Conservation (phyloP, 2,888 invertebrate genomes). For the Neoitamus cyanurus region DNA sequence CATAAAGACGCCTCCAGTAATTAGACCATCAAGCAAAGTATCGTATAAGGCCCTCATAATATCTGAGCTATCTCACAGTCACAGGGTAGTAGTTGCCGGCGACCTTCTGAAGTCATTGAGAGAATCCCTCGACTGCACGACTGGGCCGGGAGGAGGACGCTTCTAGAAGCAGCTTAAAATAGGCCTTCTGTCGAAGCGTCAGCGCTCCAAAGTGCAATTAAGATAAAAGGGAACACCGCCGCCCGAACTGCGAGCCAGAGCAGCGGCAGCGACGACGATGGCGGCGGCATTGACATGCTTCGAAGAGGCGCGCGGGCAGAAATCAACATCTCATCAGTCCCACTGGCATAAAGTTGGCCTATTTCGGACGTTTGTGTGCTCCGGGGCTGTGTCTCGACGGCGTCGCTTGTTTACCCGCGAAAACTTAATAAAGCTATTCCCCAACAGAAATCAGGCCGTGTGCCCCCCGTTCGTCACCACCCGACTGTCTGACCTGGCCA, state of each 20-base stretch:
- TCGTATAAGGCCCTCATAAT: not conserved
- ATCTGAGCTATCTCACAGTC: not conserved
- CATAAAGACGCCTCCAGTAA: not conserved
- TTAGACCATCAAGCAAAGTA: not conserved
- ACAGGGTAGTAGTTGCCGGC: not conserved
- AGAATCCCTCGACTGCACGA: not conserved
- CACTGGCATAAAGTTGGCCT: not conserved
- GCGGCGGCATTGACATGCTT: constrained; percentile 34
- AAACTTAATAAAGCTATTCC: not conserved
- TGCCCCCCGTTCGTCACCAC: not conserved
- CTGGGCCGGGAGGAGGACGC: not conserved
- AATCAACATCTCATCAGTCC: not conserved
- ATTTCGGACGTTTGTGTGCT: not conserved
- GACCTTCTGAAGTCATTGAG: not conserved
- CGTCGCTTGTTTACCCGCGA: not conserved
- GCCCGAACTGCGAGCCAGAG: not conserved
- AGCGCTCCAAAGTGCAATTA: not conserved
- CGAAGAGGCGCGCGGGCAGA: not conserved
- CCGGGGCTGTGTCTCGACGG: not conserved
- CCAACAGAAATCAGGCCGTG: not conserved
- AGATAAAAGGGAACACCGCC: not conserved
- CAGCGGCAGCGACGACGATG: not conserved
- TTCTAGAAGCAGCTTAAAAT: not conserved
- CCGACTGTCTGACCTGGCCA: not conserved
- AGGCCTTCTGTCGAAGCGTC: not conserved